Evolutionary conservation across 2,113 vertebrate genomes (phyloP).

Genomic region (Microcebus tavaratra): DNA sequence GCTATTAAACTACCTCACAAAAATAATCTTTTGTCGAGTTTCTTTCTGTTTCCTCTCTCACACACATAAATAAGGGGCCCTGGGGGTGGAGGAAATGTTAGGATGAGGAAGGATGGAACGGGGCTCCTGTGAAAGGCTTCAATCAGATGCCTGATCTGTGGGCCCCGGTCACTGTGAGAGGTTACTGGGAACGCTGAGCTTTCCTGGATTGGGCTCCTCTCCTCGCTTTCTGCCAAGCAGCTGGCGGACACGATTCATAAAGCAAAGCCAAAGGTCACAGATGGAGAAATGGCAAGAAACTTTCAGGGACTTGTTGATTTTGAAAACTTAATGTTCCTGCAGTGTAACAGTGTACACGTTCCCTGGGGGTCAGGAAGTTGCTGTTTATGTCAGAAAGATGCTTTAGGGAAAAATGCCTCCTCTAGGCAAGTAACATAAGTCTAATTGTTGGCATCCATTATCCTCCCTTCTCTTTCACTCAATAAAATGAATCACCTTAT

Average conservation of each 20-base stretch:
- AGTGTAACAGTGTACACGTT: not conserved
- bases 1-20: constrained; percentile 46
- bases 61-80: constrained; percentile 26
- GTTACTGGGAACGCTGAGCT: not conserved
- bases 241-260: constrained; percentile 36
- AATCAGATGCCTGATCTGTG: not conserved
- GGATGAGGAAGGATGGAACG: not conserved
- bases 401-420: constrained; percentile 23
- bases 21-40: constrained; percentile 63
- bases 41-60: constrained; percentile 68
- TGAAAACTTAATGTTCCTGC: constrained; percentile 46
- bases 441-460: constrained; percentile 43
- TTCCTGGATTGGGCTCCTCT: not conserved
- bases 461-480: constrained; percentile 51
- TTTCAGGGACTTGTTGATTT: not conserved
- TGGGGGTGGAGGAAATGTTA: not conserved
- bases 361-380: constrained; percentile 10
- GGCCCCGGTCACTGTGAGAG: not conserved
- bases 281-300: constrained; percentile 54
- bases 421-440: constrained; percentile 44
- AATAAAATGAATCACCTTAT: constrained; percentile 63
- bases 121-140: rapidly evolving
- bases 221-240: not conserved
- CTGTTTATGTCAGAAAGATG: not conserved
- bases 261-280: constrained; percentile 30